Conservation (phyloP, 2,888 invertebrate genomes). For the Choristoneura rosaceana region DNA sequence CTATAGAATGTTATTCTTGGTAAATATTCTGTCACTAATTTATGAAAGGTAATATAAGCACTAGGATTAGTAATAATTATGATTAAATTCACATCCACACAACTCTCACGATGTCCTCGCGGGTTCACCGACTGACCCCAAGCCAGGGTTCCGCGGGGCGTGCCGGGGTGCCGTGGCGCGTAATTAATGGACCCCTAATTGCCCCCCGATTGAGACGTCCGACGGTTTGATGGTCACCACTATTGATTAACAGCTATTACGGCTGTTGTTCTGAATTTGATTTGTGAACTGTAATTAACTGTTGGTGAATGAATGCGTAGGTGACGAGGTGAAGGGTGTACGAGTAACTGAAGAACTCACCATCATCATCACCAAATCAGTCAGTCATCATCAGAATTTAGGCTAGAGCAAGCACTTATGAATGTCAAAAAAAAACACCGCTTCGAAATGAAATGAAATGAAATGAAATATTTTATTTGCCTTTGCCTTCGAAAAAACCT, state of each 20-base stretch:
- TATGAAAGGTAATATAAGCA: too few relatives aligned
- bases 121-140: constrained; percentile 32
- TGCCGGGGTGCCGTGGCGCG: constrained; percentile 48
- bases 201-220: constrained; percentile 31
- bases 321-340: constrained; percentile 1
- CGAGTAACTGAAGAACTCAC: too few relatives aligned
- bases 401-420: too few relatives aligned
- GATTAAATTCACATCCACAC: constrained; percentile 7
- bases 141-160: constrained; percentile 43
- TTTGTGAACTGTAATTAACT: constrained; percentile 37
- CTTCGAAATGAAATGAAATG: too few relatives aligned
- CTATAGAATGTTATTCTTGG: too few relatives aligned
- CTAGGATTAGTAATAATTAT: too few relatives aligned
- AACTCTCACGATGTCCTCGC: not conserved
- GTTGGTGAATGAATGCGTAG: constrained; percentile 6
- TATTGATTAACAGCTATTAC: constrained; percentile 37
- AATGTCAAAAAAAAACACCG: too few relatives aligned
- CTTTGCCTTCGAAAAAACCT: too few relatives aligned
- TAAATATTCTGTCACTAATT: too few relatives aligned
- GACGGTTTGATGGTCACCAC: constrained; percentile 38
- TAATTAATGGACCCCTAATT: constrained; percentile 41
- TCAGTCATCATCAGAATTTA: too few relatives aligned
- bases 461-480: too few relatives aligned
- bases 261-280: constrained; percentile 39
- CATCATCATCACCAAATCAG: too few relatives aligned